Conservation (phyloP, 2,113 vertebrate species). For the Tricholaema leucomelas region DNA sequence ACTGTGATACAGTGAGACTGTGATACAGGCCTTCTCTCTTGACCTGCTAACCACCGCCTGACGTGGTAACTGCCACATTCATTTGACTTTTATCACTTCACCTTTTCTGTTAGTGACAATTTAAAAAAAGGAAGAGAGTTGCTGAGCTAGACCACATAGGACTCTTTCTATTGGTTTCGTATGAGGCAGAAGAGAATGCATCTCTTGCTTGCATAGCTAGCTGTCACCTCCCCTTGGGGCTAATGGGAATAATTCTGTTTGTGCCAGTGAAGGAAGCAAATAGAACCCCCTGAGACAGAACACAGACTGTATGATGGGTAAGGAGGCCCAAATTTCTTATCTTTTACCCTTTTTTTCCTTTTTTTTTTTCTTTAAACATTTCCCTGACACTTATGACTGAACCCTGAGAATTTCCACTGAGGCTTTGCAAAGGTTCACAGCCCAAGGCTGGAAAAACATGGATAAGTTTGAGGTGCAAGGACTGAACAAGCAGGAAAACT, state of each 20-base stretch:
- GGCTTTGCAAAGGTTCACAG: background rate
- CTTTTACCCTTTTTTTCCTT: background rate
- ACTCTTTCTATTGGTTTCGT: slow-evolving; percentile 59
- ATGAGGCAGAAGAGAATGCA: slow-evolving; percentile 65
- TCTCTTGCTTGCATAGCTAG: slow-evolving; percentile 53
- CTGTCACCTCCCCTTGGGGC: slow-evolving; percentile 59
- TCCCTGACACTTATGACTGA: slow-evolving; percentile 4
- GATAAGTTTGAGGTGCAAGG: background rate
- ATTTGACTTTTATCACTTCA: background rate
- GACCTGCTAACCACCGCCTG: background rate
- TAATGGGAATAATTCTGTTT: slow-evolving; percentile 64
- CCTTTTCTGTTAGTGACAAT: background rate
- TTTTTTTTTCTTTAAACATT: background rate
- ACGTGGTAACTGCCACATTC: background rate
- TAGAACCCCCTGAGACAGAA: slow-evolving; percentile 53
- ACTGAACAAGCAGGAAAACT: background rate
- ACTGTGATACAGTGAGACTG: too few species aligned
- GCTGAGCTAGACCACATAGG: slow-evolving; percentile 40
- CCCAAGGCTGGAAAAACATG: background rate
- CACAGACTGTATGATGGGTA: slow-evolving; percentile 57
- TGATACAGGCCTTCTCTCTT: too few species aligned
- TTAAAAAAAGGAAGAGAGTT: background rate
- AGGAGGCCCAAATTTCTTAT: slow-evolving; percentile 51
- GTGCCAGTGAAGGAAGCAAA: slow-evolving; percentile 64
- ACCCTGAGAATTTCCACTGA: background rate